Base-by-base conservation (phyloP, 1,140 invertebrate genomes). In the Parasteatoda tepidariorum region DNA sequence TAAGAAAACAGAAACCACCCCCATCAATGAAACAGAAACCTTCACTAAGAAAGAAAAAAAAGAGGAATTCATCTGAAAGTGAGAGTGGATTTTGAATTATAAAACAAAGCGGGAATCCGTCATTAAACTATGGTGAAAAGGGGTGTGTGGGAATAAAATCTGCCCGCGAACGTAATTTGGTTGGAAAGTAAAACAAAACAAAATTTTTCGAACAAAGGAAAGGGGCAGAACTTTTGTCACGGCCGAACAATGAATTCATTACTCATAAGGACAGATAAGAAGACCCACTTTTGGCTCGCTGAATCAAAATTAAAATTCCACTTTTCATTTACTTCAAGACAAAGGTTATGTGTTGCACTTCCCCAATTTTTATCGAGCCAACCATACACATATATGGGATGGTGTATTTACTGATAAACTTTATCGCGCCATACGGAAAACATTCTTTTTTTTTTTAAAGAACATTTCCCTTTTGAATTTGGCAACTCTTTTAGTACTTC, bases 251-350 rank as follows among this genome's bases (percentile, higher is more conserved):
- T 67, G 66, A 57, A 70, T 81, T 81, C 76, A 81, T 81, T 81
- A 81, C 76, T 81, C 76, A 81, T 30, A 68, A 54, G 33, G 15
- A 48, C 0, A 15, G 76, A 81, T 81, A 81, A 81, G 76, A 70
- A 81, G 66, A 41, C 76, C 64, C 76, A 81, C 76, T 70, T 81
- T 81, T 61, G 62, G 75, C 9, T 62, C 5, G 73, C 62, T 70
- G 76, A 68, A 81, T 81, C 76, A 81, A 81, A 81, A 81, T 81
- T 81, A 81, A 81, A 81, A 81, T 81, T 68, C 76, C 76, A 81
- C 76, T 81, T 74, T 81, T 81, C 76, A 81, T 81, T 70, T 70
- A 66, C 74, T 59, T 4, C 59, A 18, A 81, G 76, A 81, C 76
- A 81, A 81, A 81, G 76, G 64, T 81, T 59, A 70, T 15, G 30